Base-by-base conservation (phyloP, 2,888 invertebrate species). In the Taphrorychus bicolor region DNA sequence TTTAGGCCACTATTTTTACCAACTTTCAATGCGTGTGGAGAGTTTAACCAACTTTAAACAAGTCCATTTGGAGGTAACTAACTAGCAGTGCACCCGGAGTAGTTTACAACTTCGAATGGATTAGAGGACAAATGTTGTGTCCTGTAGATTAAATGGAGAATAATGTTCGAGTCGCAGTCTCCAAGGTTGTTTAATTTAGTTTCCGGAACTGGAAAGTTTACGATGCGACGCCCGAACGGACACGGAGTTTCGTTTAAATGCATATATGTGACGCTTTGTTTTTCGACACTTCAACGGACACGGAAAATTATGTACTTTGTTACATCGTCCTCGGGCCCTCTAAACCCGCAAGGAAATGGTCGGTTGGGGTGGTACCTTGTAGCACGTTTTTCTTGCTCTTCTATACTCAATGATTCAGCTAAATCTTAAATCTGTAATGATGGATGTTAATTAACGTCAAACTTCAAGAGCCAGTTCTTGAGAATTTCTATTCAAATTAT, bases 81-180 rank as follows among this genome's bases (percentile, higher is more conserved):
- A n/a, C 9, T 32, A 32, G 11, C 32, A 32, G 32, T 32, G 32
- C 32, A 32, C 32, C 32, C 45, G 45, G 45, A 41, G 23, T 45
- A 61, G 61, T 53, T 51, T 53, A 61, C 61, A 61, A 61, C 61
- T 61, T 61, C 17, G 45, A 61, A 42, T 61, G 53, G 53, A 21
- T 42, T 61, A 14, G 41, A 11, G 42, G 42, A 53, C 61, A 61
- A 61, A 61, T 61, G 41, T 53, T 61, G 41, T 22, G 41, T 53
- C 41, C 53, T 58, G 42, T 61, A 61, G 41, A 53, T 52, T 42
- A 61, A 53, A 61, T 52, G 11, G 53, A 61, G 61, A 61, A 53
- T 61, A 53, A 61, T 61, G 53, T 53, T 23, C 42, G n/a, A 40
- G 48, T 7, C 22, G 40, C 16, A 51, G 17, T 51, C 59, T 21